These are phyloP conservation scores for Hydrophis major DNA, from an alignment of 2,797 vertebrate genomes.

Conservation along the genomic window DNA sequence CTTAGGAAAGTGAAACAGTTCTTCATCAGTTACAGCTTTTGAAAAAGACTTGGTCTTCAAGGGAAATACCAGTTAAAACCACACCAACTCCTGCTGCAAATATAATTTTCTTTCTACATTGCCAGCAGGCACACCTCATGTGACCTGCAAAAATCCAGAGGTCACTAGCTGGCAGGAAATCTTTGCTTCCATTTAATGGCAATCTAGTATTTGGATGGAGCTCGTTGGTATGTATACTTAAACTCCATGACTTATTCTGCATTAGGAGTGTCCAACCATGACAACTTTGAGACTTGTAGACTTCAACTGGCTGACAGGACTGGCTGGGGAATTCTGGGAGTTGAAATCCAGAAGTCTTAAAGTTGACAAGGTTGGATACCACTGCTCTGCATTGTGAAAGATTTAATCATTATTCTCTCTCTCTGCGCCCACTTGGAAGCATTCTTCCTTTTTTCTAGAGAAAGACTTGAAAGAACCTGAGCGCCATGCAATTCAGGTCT, in stretches of 20 bases:
- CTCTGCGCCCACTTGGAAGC: background rate
- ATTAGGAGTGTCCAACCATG: background rate
- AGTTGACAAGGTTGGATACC: background rate
- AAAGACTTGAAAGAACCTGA: background rate
- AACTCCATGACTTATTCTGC: background rate
- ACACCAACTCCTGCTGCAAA: background rate
- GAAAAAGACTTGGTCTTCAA: background rate
- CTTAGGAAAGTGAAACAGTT: slow-evolving; percentile 26
- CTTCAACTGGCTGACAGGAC: background rate
- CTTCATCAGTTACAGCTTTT: background rate
- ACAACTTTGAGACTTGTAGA: background rate
- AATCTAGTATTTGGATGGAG: background rate
- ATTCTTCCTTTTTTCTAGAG: background rate
- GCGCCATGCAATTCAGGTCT: background rate
- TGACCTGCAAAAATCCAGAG: background rate
- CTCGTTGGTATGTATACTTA: background rate
- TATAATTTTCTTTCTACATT: background rate
- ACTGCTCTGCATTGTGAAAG: background rate
- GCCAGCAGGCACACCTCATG: background rate
- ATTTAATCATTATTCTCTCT: background rate
- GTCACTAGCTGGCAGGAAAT: background rate
- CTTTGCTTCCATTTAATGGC: background rate
- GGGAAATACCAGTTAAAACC: background rate
- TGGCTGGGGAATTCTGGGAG: background rate
- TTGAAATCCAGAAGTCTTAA: background rate